phyloP scores from a whole-genome alignment of 2,888 invertebrate species.

The Sinopyrophorus schimmeli region DNA sequence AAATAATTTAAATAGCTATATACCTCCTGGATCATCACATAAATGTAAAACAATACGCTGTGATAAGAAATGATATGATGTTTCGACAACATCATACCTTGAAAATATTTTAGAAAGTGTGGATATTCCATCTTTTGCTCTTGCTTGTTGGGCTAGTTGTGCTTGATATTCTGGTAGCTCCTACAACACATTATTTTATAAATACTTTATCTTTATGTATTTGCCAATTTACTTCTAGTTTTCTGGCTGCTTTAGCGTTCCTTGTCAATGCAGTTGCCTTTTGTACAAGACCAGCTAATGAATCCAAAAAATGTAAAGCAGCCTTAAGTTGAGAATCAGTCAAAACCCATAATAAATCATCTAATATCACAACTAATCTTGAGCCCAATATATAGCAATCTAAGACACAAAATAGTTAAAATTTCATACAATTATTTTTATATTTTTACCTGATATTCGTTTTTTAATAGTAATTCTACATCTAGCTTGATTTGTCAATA shows the following conservation, averaged over 20 bases:
- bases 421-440: no score
- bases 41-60: slow-evolving; percentile 94
- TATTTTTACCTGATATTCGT: slow-evolving; percentile 68
- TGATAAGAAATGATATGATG: slow-evolving; percentile 94
- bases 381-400: slow-evolving; percentile 95
- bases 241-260: slow-evolving; percentile 81
- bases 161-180: slow-evolving; percentile 76
- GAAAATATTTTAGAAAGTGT: slow-evolving; percentile 69
- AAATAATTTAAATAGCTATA: slow-evolving; percentile 43
- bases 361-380: slow-evolving; percentile 86
- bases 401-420: slow-evolving; percentile 55
- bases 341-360: slow-evolving; percentile 95
- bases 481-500: slow-evolving; percentile 91
- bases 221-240: slow-evolving; percentile 65
- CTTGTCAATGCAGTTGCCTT: slow-evolving; percentile 78
- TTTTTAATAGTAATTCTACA: slow-evolving; percentile 97
- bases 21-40: slow-evolving; percentile 92
- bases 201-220: background rate
- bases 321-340: slow-evolving; percentile 96
- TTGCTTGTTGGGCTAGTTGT: slow-evolving; percentile 65
- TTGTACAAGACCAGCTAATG: slow-evolving; percentile 79
- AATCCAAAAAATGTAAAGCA: slow-evolving; percentile 86
- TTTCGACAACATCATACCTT: slow-evolving; percentile 92
- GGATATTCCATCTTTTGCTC: slow-evolving; percentile 52
- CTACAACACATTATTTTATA: slow-evolving; percentile 44